Evolutionary conservation across 2,113 vertebrate species (phyloP).

Genomic region (Thunnus maccoyii): DNA sequence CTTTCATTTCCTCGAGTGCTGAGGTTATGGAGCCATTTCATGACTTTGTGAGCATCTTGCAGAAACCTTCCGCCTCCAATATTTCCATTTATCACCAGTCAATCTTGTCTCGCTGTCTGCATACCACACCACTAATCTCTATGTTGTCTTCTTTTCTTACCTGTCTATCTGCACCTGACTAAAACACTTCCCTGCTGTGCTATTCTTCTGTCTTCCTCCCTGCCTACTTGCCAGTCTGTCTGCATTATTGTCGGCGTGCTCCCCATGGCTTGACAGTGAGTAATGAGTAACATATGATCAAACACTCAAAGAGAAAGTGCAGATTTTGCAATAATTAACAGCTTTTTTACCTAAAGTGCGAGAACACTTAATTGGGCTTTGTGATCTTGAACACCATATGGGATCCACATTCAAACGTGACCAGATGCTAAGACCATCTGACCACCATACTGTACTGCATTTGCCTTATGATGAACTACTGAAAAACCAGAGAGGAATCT

Average conservation of each 20-base stretch:
- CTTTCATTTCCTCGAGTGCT: neutral
- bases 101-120: neutral
- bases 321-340: conserved; percentile 57
- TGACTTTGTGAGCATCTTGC: conserved; percentile 3
- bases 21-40: neutral
- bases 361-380: conserved; percentile 53
- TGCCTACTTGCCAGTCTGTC: conserved; percentile 40
- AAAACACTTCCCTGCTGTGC: conserved; percentile 38
- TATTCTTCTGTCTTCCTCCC: conserved; percentile 46
- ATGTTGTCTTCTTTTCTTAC: conserved; percentile 1
- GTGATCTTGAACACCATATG: conserved; percentile 62
- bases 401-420: conserved; percentile 27
- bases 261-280: conserved; percentile 59
- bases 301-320: conserved; percentile 49
- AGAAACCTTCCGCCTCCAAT: neutral
- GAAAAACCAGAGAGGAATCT: conserved; percentile 2
- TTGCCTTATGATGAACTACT: neutral
- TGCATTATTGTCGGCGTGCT: conserved; percentile 51
- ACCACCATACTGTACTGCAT: conserved; percentile 42
- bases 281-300: conserved; percentile 66
- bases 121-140: neutral
- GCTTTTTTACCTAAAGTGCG: conserved; percentile 43
- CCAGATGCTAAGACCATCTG: conserved; percentile 63
- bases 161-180: conserved; percentile 46
- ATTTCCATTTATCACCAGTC: neutral